Evolutionary conservation across 2,888 invertebrate species (phyloP), one percentile per base, ranked within the genome.

Genomic region (Yponomeuta plumbellus): DNA sequence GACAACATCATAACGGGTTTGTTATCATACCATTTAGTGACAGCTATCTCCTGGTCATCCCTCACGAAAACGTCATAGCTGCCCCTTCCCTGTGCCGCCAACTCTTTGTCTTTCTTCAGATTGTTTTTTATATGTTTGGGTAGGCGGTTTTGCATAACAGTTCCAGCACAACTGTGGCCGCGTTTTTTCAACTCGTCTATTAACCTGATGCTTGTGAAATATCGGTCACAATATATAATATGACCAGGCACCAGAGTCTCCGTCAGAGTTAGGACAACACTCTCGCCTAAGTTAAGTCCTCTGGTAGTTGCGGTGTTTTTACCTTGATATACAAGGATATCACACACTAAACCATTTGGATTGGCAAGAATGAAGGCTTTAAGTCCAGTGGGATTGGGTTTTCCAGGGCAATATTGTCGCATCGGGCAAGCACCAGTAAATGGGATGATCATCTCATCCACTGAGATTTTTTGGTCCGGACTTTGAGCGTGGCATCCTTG

Each of bases 11-110:
- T 17, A 22, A 71, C 68, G 1, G 71, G 67, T 52, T 69, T 69
- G 59, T 70, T 70, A 61, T 70, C 70, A 17, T 61, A 66, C 69
- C 69, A 69, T 58, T 62, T 70, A 3, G 70, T 69, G n/a, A 69
- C 22, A 1, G 70, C 69, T 22, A 68, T 17, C 22, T 52, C 21
- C 23, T 66, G 17, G 26, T 69, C 68, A 13, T 69, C 66, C 65
- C 69, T 64, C 20, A 69, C 68, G 13, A 63, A 8, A 23, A 70
- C 70, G 21, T 69, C 66, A 64, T 52, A 44, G 20, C 66, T 70
- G 20, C 68, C 70, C 65, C 70, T 64, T 22, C 40, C 66, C 44
- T 65, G 21, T 21, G 61, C 40, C 52, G 44, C 34, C 21, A 68
- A 58, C 17, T 39, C 11, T 67, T 66, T 67, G 34, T 69, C 69